phyloP scores from a whole-genome alignment of 2,888 invertebrate species.

The Tiphia femorata region DNA sequence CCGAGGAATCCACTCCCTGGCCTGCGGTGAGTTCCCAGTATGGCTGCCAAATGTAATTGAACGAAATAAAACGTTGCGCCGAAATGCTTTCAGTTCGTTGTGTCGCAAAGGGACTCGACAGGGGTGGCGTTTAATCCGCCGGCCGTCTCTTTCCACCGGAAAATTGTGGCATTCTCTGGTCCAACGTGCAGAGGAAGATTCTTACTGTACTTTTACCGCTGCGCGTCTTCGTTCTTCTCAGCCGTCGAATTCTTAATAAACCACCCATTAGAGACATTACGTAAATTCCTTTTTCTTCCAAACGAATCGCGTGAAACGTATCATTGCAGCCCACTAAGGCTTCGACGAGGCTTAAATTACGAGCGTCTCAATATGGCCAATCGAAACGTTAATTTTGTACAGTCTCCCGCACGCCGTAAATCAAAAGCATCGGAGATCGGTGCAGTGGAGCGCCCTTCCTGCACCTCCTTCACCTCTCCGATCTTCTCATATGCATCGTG shows the following conservation, averaged over 20 bases:
- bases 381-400: too few species aligned
- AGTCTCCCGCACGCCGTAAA: too few species aligned
- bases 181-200: background rate
- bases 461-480: conserved; percentile 3
- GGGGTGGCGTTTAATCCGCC: background rate
- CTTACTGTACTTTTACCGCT: background rate
- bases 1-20: conserved; percentile 22
- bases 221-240: background rate
- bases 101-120: background rate
- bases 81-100: conserved; percentile 38
- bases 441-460: too few species aligned
- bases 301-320: too few species aligned
- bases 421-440: too few species aligned
- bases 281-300: too few species aligned
- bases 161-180: background rate
- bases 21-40: conserved; percentile 28
- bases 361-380: too few species aligned
- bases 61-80: conserved; percentile 44
- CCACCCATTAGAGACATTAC: too few species aligned
- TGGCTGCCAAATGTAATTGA: conserved; percentile 49
- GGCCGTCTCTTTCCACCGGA: background rate
- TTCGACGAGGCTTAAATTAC: too few species aligned
- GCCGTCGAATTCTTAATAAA: background rate
- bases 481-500: background rate
- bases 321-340: too few species aligned